Percentiles rank a stretch among this genome's conserved stretches.
These are phyloP conservation scores for Cavia aperea DNA, from an alignment of 2,113 vertebrate species.

Conservation along the genomic window DNA sequence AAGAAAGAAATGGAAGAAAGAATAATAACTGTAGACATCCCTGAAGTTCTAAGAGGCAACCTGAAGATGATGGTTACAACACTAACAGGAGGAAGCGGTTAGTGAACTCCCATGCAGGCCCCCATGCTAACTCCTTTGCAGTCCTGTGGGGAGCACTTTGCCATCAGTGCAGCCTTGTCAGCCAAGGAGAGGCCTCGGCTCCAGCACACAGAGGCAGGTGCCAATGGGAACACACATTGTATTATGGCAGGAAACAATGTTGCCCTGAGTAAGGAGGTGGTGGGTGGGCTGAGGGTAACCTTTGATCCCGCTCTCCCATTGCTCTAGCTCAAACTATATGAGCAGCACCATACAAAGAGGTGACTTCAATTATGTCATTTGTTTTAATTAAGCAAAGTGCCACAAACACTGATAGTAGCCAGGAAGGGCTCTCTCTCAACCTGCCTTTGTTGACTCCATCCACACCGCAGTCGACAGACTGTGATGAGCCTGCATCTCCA, in stretches of 20 bases:
- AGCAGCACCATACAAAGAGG: conserved; percentile 96
- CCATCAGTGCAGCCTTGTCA: conserved; percentile 95
- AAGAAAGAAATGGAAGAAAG: too few species aligned
- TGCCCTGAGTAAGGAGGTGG: conserved; percentile 98
- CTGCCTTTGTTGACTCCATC: conserved; percentile 87
- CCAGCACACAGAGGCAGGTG: conserved; percentile 84
- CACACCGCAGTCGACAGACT: conserved; percentile 93
- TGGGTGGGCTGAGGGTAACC: conserved; percentile 95
- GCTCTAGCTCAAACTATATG: conserved; percentile 93
- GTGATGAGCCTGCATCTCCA: conserved; percentile 89
- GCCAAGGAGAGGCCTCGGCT: conserved; percentile 91
- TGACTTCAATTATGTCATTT: conserved; percentile 93
- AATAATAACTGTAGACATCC: too few species aligned
- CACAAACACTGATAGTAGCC: conserved; percentile 82
- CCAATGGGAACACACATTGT: conserved; percentile 84
- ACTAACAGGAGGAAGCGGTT: too few species aligned
- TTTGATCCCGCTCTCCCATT: conserved; percentile 95
- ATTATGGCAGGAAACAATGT: conserved; percentile 90
- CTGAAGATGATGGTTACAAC: too few species aligned
- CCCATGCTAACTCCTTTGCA: conserved; percentile 97
- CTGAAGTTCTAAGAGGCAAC: too few species aligned
- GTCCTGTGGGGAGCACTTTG: conserved; percentile 97
- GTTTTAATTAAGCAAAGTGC: conserved; percentile 86
- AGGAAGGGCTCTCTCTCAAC: conserved; percentile 90
- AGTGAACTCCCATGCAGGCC: conserved; percentile 70